Percentiles rank a stretch among this genome's conserved stretches.
Evolutionary conservation across 1,140 invertebrate genomes (phyloP).

Genomic region (Akabosia matsudoensis): DNA sequence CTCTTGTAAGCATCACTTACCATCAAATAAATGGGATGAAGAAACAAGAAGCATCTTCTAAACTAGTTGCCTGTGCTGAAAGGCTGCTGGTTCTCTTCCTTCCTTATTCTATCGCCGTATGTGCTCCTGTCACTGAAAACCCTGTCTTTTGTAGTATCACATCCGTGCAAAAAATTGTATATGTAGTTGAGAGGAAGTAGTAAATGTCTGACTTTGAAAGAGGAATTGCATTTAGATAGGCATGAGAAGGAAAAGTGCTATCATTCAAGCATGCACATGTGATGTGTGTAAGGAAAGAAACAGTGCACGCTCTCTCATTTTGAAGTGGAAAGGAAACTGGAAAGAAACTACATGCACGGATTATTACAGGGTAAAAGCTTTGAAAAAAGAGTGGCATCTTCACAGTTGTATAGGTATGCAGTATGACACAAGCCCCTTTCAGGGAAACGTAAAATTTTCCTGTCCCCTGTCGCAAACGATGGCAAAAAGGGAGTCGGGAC

Average conservation of each 20-base stretch:
- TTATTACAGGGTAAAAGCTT: background rate
- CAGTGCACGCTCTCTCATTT: background rate
- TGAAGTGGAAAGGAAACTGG: background rate
- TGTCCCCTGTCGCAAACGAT: too few relatives aligned
- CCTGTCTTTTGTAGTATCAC: background rate
- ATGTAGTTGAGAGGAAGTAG: background rate
- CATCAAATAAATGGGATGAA: background rate
- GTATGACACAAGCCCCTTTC: too few relatives aligned
- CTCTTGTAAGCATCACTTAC: background rate
- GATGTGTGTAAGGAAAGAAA: background rate
- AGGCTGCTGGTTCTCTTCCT: too few relatives aligned
- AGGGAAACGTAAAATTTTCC: too few relatives aligned
- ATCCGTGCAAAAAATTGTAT: background rate
- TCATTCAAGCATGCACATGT: background rate
- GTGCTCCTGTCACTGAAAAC: background rate
- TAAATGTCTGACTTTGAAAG: background rate
- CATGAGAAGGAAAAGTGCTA: background rate
- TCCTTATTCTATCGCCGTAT: slow-evolving; percentile 2
- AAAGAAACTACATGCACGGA: slow-evolving; percentile 8
- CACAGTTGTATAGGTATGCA: background rate
- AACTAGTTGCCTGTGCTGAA: background rate
- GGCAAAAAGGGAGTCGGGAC: too few relatives aligned
- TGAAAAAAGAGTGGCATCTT: background rate
- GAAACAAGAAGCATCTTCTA: slow-evolving; percentile 5
- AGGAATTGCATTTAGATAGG: background rate